Base-by-base conservation (phyloP, 2,888 invertebrate genomes). In the Limnephilus lunatus region DNA sequence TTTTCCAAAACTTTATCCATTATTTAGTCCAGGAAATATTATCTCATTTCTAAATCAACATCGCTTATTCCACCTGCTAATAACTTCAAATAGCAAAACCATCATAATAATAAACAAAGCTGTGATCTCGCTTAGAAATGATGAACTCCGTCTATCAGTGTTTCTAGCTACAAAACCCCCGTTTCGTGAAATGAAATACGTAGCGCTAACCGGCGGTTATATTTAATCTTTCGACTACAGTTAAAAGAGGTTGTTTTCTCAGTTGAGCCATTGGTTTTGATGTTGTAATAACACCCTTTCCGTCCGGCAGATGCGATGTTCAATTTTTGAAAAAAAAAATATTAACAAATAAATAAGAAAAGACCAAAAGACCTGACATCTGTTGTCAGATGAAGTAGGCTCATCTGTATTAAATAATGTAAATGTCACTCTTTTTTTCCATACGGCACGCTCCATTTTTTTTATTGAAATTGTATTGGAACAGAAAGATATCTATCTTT, bases 281-380 rank as follows among this genome's bases (percentile, higher is more conserved):
- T 82, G 14, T 31, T 82, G 82, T 82, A 32, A 30, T 82, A 30
- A 82, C 12, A 32, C 82, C 82, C 82, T 82, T 32, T 12, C 19
- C 31, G 31, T 82, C 31, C 82, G 82, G 14, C 82, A 82, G 82
- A 30, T 82, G 82, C 82, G 82, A 82, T 82, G 31, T 82, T 82
- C 82, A 15, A 81, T 31, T 82, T 82, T 82, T 30, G 82, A 82
- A 82, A 82, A 30, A 82, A 82, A 30, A 31, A 30, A 31, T 9
- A 82, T 82, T 31, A n/a, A 32, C 82, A 32, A 30, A 82, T 31
- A 31, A n/a, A 82, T 82, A 30, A 82, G 31, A 31, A 2, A 15
- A 31, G 31, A n/a, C n/a, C n/a, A n/a, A n/a, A 12, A 2, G 30
- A 82, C 82, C 30, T 31, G 31, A 31, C 82, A 82, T 82, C 82